Conservation (phyloP, 1,140 invertebrate species). For the Pseudomyrmex dendroicus region DNA sequence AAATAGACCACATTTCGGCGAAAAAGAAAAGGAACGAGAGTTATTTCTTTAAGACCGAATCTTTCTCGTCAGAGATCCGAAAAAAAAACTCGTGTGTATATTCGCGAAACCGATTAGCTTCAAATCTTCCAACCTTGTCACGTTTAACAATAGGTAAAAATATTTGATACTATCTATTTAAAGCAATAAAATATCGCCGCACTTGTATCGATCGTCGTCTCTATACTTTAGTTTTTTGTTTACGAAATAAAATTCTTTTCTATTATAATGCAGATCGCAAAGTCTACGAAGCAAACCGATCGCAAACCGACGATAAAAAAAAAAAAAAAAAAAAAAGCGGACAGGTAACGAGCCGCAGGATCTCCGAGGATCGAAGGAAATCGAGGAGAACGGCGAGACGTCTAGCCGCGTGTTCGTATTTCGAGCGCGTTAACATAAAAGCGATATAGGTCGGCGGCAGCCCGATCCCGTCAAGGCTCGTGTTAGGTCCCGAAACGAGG, state of each 20-base stretch:
- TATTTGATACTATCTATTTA: no score
- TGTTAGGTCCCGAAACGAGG: constrained; percentile 58
- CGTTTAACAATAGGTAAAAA: neutral
- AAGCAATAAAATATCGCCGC: no score
- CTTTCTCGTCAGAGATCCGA: neutral
- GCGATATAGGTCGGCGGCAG: constrained; percentile 49
- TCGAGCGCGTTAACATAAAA: constrained; percentile 49
- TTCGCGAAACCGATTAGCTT: constrained; percentile 4
- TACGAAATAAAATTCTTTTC: no score
- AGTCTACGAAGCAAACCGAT: no score
- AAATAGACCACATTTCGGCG: constrained; percentile 31
- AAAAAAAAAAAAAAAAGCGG: no score
- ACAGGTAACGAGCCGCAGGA: constrained; percentile 43
- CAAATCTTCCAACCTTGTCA: neutral
- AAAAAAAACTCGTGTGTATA: neutral
- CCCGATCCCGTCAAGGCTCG: constrained; percentile 57
- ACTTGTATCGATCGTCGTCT: no score
- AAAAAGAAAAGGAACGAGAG: constrained; percentile 5
- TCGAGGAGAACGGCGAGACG: constrained; percentile 36
- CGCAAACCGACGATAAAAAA: no score
- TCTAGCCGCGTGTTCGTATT: constrained; percentile 47
- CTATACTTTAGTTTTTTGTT: no score
- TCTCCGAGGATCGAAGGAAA: constrained; percentile 14
- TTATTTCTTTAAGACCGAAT: constrained; percentile 38
- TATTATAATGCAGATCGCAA: no score